Base-by-base conservation (phyloP, 2,888 invertebrate genomes). In the Druceiella hillmani region DNA sequence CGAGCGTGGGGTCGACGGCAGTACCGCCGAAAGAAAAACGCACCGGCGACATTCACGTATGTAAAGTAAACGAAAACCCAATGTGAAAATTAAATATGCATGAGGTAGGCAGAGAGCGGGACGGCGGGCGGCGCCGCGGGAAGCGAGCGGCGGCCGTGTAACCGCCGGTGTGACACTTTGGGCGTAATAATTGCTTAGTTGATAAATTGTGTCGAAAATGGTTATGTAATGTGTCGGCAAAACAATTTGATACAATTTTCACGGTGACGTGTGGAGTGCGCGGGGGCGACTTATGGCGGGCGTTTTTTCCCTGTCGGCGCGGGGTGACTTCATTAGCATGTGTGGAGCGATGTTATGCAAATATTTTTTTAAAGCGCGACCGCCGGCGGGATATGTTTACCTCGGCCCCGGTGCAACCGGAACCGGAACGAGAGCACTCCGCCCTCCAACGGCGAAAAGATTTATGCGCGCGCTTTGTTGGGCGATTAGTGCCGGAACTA, bases 191-290 rank as follows among this genome's bases (percentile, higher is more conserved):
- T 66, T 58, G 63, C 61, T 59, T 61, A 57, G 56, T 59, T 67
- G 69, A 72, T 67, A 70, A 70, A 70, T 70, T 69, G 46, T 36
- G 64, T 59, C 61, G 56, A 40, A 44, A 47, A 46, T 36, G 57
- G 63, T 39, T 64, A 66, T 54, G 53, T 64, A 59, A 60, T 63
- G 60, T 64, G 66, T 63, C 64, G 62, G 55, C 56, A 58, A 58
- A 59, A 63, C 68, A 69, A 70, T 71, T 70, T 71, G 67, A 68
- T 68, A 68, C 67, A 67, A 66, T 71, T 70, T 67, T 64, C 65
- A 59, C 9, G 27, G 12, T 27, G 6, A 13, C 6, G 11, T 9
- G 27, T 6, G 15, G 5, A 6, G 5, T 27, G 3, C 10, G 9
- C 27, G 5, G 11, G 13, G 12, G 13, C 4, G 15, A 3, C 3